phyloP scores from a whole-genome alignment of 1,140 invertebrate species.

The Cephus cinctus region DNA sequence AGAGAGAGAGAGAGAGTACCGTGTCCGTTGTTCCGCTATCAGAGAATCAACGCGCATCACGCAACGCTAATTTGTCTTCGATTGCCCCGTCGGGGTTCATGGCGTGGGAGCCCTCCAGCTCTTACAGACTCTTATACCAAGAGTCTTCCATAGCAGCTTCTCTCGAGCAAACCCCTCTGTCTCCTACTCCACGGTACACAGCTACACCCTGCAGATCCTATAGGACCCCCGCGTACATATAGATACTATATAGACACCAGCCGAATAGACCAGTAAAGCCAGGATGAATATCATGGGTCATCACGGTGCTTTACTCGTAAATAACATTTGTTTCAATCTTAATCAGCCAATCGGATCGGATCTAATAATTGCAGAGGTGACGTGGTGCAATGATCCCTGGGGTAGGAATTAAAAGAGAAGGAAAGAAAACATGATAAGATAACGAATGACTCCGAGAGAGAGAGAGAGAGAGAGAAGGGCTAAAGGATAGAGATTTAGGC shows the following conservation, averaged over 20 bases:
- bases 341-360: slow-evolving; percentile 50
- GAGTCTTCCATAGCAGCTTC: neutral
- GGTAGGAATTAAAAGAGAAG: neutral
- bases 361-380: slow-evolving; percentile 51
- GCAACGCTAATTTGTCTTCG: slow-evolving; percentile 57
- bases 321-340: slow-evolving; percentile 56
- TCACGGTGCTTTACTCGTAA: slow-evolving; percentile 44
- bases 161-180: slow-evolving; percentile 7
- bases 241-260: too few species aligned
- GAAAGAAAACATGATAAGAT: neutral
- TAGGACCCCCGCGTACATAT: too few species aligned
- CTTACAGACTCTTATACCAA: too few species aligned
- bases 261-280: too few species aligned
- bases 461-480: slow-evolving; percentile 6
- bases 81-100: slow-evolving; percentile 42
- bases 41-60: slow-evolving; percentile 55
- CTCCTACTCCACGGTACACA: too few species aligned
- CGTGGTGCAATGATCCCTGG: slow-evolving; percentile 28
- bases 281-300: slow-evolving; percentile 49
- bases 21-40: slow-evolving; percentile 52
- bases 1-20: slow-evolving; percentile 26
- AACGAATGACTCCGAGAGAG: neutral
- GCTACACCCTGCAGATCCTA: too few species aligned
- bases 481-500: neutral
- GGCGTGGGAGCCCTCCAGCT: slow-evolving; percentile 41